Base-by-base conservation (phyloP, 2,888 invertebrate species). In the Philhelius pedissequus region DNA sequence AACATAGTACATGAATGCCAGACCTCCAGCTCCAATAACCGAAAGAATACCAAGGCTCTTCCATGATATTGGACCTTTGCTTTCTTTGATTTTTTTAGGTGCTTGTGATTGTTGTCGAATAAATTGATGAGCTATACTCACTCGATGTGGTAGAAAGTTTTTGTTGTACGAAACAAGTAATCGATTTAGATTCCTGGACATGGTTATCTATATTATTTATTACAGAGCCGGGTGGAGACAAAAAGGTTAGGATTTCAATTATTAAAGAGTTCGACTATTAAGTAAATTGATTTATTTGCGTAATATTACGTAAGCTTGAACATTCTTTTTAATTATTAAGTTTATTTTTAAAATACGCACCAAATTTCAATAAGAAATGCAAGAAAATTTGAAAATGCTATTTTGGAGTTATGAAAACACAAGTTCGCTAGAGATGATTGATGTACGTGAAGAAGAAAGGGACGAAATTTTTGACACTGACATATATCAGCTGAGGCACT, bases 11-110 rank as follows among this genome's bases (percentile, higher is more conserved):
- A 97, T 94, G 66, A 91, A 91, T 1, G 87, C 90, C 2, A 91
- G 58, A 0, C 92, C 93, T 0, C 94, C 93, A 3, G 94, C 94
- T 1, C 95, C 97, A 2, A 96, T 89, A 0, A 93, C 92, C 1
- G 94, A 93, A 1, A 96, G 94, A 22, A 94, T 92, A 7, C 93
- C 92, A 84, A 97, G 92, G 84, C 94, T 95, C 89, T 94, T 96
- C 98, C 98, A 98, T 86, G 97, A 94, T 87, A 98, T 93, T 0
- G 96, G 96, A 0, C 94, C 93, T 86, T 93, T 92, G 27, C 90
- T 90, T 79, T 90, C 90, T 79, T 90, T 90, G 4, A 86, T 86
- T 2, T 90, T 88, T 86, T 90, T 88, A 9, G 86, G 7, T 13
- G 50, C 32, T 43, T 79, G 22, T 35, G 83, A 71, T 43, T 84